Base-by-base conservation (phyloP, 2,888 invertebrate species). In the Ashinkailepas kermadecensis region DNA sequence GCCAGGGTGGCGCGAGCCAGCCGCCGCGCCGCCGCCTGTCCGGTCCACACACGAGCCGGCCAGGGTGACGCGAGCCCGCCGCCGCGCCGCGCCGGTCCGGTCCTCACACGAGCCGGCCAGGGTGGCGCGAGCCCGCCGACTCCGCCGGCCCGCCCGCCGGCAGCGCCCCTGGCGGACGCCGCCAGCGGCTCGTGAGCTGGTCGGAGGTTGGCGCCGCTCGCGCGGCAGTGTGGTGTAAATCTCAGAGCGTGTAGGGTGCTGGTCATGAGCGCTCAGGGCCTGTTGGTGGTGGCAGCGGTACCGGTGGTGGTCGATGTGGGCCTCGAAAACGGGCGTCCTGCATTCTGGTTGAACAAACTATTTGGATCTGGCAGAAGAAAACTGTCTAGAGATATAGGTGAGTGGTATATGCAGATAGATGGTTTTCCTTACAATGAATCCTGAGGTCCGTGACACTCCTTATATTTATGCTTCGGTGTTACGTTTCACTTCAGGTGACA, bases 321-420 rank as follows among this genome's bases (percentile, higher is more conserved):
- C 18, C 15, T 39, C 54, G 74, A 74, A 7, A 23, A 15, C 9
- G 8, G 18, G 54, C 11, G 25, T 25, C 23, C 74, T 9, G 74
- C 74, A 9, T 74, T 74, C 54, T 74, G 74, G 74, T 13, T 74
- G 18, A 11, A 39, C 39, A 74, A 74, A 23, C 74, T 74, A 11
- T 74, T 74, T 18, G 74, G 74, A 11, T 74, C 74, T 11, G 74
- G 74, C 4, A 74, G 23, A 10, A 0, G 74, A 21, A 74, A 74
- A 54, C 8, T 54, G 18, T 74, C 74, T 18, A 74, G 74, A 54
- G 74, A 74, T 74, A 74, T 74, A 54, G 74, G 74, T 74, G 25
- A 74, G 74, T 65, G 18, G 12, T 59, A 9, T 15, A 7, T 59
- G 59, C 7, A 59, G 15, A 15, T 4, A 4, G n/a, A n/a, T n/a